Evolutionary conservation across 2,888 invertebrate species (phyloP).

Genomic region (Drosophila paracracens): DNA sequence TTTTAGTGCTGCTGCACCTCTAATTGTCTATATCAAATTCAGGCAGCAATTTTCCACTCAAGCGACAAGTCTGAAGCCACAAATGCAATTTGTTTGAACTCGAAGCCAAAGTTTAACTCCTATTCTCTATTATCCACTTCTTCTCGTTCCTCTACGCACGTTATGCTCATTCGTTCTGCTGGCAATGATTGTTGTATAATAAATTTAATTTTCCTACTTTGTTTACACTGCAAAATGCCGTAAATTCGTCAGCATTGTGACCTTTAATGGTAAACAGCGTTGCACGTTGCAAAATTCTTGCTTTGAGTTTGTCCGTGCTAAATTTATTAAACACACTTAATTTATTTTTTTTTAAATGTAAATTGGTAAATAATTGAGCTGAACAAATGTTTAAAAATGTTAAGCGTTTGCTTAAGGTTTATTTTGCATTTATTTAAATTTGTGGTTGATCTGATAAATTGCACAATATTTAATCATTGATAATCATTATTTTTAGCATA

Average conservation of each 20-base stretch:
- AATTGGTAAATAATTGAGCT: background rate
- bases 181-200: conserved; percentile 20
- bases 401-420: background rate
- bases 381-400: background rate
- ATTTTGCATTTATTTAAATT: background rate
- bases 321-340: conserved; percentile 17
- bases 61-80: conserved; percentile 64
- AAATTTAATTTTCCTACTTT: conserved; percentile 42
- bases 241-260: conserved; percentile 16
- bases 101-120: conserved; percentile 47
- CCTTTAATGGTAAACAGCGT: conserved; percentile 17
- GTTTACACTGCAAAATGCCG: conserved; percentile 32
- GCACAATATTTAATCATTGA: background rate
- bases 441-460: background rate
- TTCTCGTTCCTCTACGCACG: conserved; percentile 41
- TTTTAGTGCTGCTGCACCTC: background rate
- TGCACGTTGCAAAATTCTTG: conserved; percentile 13
- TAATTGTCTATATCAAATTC: conserved; percentile 62
- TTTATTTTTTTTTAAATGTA: background rate
- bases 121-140: background rate
- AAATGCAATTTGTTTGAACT: conserved; percentile 76
- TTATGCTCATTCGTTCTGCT: conserved; percentile 50
- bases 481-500: too few relatives aligned
- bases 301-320: conserved; percentile 25
- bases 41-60: conserved; percentile 67